A percentile compares a stretch with the other conserved stretches of the same genome.
Evolutionary conservation across 1,140 invertebrate species (phyloP).

Genomic region (Mycetomoellerius zeteki): DNA sequence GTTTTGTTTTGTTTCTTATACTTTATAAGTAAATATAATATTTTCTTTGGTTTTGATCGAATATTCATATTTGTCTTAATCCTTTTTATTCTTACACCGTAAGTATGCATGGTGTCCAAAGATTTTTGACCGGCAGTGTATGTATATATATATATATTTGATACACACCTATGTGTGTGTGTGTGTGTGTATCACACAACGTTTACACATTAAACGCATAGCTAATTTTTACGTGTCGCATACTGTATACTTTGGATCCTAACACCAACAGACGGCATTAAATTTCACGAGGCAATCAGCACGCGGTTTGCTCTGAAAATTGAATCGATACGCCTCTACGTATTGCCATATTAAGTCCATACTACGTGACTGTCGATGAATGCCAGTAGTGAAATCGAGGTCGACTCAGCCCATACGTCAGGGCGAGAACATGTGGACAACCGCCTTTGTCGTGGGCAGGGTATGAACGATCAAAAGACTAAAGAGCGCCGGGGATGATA

Average conservation of each 20-base stretch:
- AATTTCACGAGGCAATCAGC: slow-evolving; percentile 67
- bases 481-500: slow-evolving; percentile 71
- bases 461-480: slow-evolving; percentile 75
- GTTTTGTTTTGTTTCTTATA: no score
- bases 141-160: no score
- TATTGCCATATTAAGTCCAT: slow-evolving; percentile 62
- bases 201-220: not conserved
- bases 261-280: slow-evolving; percentile 21
- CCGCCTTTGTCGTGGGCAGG: slow-evolving; percentile 70
- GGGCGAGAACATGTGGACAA: slow-evolving; percentile 72
- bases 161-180: no score
- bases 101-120: no score
- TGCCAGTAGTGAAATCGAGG: slow-evolving; percentile 77
- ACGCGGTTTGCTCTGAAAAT: slow-evolving; percentile 64
- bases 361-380: slow-evolving; percentile 57
- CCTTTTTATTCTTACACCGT: no score
- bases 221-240: not conserved
- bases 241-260: not conserved
- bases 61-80: no score
- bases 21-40: no score
- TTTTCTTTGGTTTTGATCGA: no score
- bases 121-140: no score
- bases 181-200: not conserved
- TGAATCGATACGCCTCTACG: slow-evolving; percentile 71
- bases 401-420: slow-evolving; percentile 74